Evolutionary conservation across 1,140 invertebrate species (phyloP), one percentile per base, ranked within the genome.

Genomic region (Macrocentrus cingulum): DNA sequence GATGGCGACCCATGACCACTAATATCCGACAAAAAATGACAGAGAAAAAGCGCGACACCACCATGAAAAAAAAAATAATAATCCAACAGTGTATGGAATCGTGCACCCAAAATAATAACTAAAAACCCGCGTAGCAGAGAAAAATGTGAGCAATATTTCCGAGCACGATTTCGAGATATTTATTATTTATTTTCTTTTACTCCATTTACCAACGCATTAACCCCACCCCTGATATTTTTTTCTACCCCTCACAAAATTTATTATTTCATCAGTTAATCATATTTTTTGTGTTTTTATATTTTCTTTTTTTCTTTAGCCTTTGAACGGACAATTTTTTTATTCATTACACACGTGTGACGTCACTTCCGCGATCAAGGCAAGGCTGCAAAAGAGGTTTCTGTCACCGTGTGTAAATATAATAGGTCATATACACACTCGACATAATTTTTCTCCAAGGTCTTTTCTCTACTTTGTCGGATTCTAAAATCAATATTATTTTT

Each of bases 331-430:
- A 19, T 60, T 56, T 53, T 56, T 60, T 60, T 53, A 60, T 60
- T 46, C 52, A 51, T 56, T 37, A 25, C 52, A 51, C 22, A 32
- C 25, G 34, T 39, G 52, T 60, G 56, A 60, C 58, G 58, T 60
- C 54, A 55, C 58, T 60, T 60, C 53, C 46, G 39, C 53, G 19
- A 25, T 66, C 57, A 39, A 59, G 60, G 61, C 29, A 32, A 50
- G 61, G 63, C 50, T 61, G 61, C 54, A 63, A 66, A 29, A 66
- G 61, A 60, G 58, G 51, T 20, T 56, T n/a, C 58, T 59, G 58
- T 64, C 68, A 65, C 65, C 61, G 56, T 45, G 48, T 32, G 7
- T 44, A 19, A 19, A 37, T 20, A 51, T 34, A 29, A 15, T 25
- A 29, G 20, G 22, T 11, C 18, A 51, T 51, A 51, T 51, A 39